A percentile compares a stretch with the other conserved stretches of the same genome.
Evolutionary conservation across 2,113 vertebrate genomes (phyloP).

Genomic region (Burhinus oedicnemus): DNA sequence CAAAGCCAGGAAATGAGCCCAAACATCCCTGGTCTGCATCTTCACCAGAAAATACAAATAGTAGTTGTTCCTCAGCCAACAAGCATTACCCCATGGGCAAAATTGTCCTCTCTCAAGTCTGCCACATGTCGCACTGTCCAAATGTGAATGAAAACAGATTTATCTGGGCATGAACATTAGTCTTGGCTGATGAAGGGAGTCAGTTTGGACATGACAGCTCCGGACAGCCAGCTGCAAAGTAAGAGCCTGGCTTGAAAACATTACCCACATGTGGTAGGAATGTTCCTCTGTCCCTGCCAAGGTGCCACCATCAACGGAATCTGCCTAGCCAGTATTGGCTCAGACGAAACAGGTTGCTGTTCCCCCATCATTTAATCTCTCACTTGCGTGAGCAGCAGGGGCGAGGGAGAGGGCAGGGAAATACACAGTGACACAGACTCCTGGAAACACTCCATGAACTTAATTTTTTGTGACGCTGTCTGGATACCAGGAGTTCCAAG

Average conservation of each 20-base stretch:
- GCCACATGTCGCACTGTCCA: background rate
- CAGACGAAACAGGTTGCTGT: background rate
- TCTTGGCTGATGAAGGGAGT: background rate
- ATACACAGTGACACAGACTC: background rate
- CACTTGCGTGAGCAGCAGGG: accelerated
- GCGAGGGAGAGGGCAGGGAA: background rate
- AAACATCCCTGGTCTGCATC: background rate
- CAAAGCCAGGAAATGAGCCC: background rate
- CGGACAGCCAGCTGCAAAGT: background rate
- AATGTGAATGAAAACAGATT: background rate
- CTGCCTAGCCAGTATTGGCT: background rate
- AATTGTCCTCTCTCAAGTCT: background rate
- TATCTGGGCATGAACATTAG: background rate
- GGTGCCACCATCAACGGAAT: background rate
- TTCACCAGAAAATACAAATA: background rate
- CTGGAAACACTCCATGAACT: background rate
- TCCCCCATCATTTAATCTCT: background rate
- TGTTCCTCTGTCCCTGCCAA: background rate
- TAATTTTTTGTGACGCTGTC: background rate
- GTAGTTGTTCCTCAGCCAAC: background rate
- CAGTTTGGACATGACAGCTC: background rate
- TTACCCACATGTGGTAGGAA: background rate
- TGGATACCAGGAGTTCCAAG: background rate
- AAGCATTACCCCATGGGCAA: background rate
- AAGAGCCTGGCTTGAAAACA: constrained; percentile 11